Evolutionary conservation across 2,888 invertebrate species (phyloP).

Genomic region (Maniola hyperantus): DNA sequence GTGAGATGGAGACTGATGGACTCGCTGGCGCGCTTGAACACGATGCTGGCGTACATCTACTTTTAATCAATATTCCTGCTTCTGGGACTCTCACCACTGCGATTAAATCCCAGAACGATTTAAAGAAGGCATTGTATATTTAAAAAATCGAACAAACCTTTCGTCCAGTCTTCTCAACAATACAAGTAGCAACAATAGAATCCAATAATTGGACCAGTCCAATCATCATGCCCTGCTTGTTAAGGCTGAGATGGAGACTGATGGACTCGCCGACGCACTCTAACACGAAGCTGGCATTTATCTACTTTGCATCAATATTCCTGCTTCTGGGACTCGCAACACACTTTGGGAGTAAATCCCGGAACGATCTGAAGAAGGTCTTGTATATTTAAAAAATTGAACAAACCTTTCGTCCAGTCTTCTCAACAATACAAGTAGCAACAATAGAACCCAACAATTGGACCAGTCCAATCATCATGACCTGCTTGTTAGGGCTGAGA

Average conservation of each 20-base stretch:
- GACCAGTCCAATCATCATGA: slow-evolving; percentile 70
- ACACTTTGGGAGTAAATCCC: not conserved
- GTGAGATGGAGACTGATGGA: slow-evolving; percentile 60
- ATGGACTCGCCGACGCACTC: slow-evolving; percentile 65
- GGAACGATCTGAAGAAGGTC: not conserved
- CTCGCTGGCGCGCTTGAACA: slow-evolving; percentile 67
- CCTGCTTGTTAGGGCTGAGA: slow-evolving; percentile 71
- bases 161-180: slow-evolving; percentile 74
- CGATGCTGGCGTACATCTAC: slow-evolving; percentile 67
- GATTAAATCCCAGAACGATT: no score
- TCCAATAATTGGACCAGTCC: slow-evolving; percentile 69
- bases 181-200: slow-evolving; percentile 64
- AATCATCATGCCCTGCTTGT: slow-evolving; percentile 74
- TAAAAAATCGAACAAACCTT: slow-evolving; percentile 56
- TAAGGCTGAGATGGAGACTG: slow-evolving; percentile 61
- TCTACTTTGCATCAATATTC: slow-evolving; percentile 33
- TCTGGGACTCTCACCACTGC: no score
- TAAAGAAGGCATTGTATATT: not conserved
- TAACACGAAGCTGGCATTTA: slow-evolving; percentile 72
- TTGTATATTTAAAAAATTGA: not conserved
- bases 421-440: slow-evolving; percentile 71
- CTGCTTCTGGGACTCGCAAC: not conserved
- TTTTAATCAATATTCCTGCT: no score
- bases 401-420: slow-evolving; percentile 71
- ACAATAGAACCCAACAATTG: slow-evolving; percentile 68